Percentiles rank a stretch among this genome's conserved stretches.
Conservation (phyloP, 2,797 vertebrate genomes). For the Xiphophorus birchmanni region DNA sequence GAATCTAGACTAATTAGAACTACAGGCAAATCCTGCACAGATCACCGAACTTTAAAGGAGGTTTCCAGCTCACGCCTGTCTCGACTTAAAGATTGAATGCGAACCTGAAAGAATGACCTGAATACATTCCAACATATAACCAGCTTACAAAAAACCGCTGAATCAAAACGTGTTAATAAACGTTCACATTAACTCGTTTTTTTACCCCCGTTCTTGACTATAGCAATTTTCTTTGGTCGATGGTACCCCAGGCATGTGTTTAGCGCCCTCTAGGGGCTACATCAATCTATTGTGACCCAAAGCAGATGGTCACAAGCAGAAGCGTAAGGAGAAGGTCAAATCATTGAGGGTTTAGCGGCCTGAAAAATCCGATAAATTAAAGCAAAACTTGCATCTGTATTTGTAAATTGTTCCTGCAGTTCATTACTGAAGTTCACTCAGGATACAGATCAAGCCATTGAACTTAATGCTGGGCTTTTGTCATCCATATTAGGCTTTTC, state of each 20-base stretch:
- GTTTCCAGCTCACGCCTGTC: slow-evolving; percentile 26
- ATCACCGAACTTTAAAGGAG: slow-evolving; percentile 11
- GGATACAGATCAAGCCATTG: neutral
- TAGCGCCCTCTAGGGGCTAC: slow-evolving; percentile 60
- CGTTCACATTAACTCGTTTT: slow-evolving; percentile 64
- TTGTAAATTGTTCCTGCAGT: neutral
- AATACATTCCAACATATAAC: too few relatives aligned
- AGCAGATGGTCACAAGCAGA: neutral
- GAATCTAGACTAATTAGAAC: neutral
- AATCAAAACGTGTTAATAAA: slow-evolving; percentile 57
- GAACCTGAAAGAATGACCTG: neutral
- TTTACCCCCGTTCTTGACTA: slow-evolving; percentile 73
- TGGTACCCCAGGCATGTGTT: slow-evolving; percentile 23
- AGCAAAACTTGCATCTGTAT: neutral
- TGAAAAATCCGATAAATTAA: neutral
- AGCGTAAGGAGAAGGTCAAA: neutral
- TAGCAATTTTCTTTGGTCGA: slow-evolving; percentile 59
- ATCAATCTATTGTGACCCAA: neutral
- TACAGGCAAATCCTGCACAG: neutral
- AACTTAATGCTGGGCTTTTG: neutral
- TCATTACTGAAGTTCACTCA: neutral
- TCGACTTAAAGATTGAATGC: neutral
- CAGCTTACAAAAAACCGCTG: slow-evolving; percentile 11
- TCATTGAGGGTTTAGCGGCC: neutral
- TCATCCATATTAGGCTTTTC: neutral